These are phyloP conservation scores for Lycia hirtaria DNA, from an alignment of 2,888 invertebrate species.

Conservation along the genomic window DNA sequence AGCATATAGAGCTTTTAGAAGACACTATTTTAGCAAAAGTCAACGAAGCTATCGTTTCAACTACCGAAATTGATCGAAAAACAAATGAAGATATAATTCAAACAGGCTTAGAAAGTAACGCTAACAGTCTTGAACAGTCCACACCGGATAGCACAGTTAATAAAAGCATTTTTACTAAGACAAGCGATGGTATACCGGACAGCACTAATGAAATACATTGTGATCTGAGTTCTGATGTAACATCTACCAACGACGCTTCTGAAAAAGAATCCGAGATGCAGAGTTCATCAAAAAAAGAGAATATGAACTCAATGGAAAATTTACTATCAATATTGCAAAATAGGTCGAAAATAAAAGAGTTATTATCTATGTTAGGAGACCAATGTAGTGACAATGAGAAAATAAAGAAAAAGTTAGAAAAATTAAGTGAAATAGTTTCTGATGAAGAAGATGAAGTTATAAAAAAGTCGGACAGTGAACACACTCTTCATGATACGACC, in stretches of 20 bases:
- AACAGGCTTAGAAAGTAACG: constrained; percentile 28
- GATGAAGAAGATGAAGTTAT: constrained; percentile 68
- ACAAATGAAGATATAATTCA: constrained; percentile 27
- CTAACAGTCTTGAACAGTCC: constrained; percentile 45
- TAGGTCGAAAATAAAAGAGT: constrained; percentile 79
- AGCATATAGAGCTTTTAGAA: not conserved
- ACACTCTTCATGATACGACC: not conserved
- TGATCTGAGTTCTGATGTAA: constrained; percentile 60
- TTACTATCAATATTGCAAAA: constrained; percentile 73
- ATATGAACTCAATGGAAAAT: constrained; percentile 60
- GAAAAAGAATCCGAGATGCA: constrained; percentile 28
- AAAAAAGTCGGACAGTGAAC: constrained; percentile 1
- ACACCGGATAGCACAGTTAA: constrained; percentile 73
- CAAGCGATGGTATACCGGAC: constrained; percentile 54
- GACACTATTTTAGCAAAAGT: constrained; percentile 15
- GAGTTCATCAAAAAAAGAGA: constrained; percentile 43
- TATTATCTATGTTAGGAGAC: constrained; percentile 72
- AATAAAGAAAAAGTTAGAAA: constrained; percentile 85
- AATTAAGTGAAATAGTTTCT: constrained; percentile 83
- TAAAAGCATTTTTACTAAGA: constrained; percentile 43
- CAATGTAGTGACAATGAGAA: constrained; percentile 74
- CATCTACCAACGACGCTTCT: constrained; percentile 35
- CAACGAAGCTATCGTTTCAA: constrained; percentile 62
- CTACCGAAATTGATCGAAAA: constrained; percentile 50
- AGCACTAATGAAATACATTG: constrained; percentile 62